phyloP scores from a whole-genome alignment of 2,888 invertebrate species.

The Amitus sp. region DNA sequence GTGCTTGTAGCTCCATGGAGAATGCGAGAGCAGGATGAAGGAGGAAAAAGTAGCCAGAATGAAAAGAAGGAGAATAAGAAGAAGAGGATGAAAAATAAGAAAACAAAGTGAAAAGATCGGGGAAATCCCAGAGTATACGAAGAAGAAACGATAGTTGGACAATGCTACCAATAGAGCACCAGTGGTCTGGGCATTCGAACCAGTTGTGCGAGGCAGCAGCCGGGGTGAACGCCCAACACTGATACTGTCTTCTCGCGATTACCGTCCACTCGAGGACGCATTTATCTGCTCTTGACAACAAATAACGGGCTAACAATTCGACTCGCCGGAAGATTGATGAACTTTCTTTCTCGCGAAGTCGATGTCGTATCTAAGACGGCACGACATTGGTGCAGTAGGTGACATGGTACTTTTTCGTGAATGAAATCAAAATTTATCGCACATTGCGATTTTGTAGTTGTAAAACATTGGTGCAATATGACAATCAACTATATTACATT shows the following conservation, averaged over 20 bases:
- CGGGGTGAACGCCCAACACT: constrained; percentile 65
- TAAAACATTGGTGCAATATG: too few relatives aligned
- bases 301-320: neutral
- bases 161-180: constrained; percentile 58
- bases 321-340: neutral
- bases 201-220: constrained; percentile 59
- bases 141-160: constrained; percentile 21
- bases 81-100: constrained; percentile 15
- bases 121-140: constrained; percentile 26
- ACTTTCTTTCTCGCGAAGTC: neutral
- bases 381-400: too few relatives aligned
- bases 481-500: too few relatives aligned
- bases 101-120: constrained; percentile 11
- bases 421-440: too few relatives aligned
- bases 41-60: constrained; percentile 2
- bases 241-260: constrained; percentile 49
- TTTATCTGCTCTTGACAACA: constrained; percentile 33
- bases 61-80: neutral
- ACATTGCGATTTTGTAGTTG: too few relatives aligned
- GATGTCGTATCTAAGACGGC: neutral
- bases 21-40: constrained; percentile 13
- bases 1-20: constrained; percentile 36
- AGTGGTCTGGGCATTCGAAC: constrained; percentile 53
- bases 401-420: too few relatives aligned
- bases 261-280: constrained; percentile 46